Base-by-base conservation (phyloP, 2,113 vertebrate species). In the Tonatia bakeri region DNA sequence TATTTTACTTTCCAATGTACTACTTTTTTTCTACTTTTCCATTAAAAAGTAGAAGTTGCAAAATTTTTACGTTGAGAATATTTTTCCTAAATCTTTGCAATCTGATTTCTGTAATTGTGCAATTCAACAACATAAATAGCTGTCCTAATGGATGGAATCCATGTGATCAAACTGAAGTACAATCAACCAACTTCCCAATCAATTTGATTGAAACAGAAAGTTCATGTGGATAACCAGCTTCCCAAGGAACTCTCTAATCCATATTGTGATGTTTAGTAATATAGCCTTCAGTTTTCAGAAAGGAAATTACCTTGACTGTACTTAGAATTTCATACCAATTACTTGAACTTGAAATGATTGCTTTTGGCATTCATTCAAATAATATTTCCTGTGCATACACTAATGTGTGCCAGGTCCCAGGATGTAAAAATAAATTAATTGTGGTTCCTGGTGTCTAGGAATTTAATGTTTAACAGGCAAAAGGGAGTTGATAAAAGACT, bases 281-380 rank as follows among this genome's bases (percentile, higher is more conserved):
- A 45, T 15, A 75, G 72, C 52, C 31, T 81, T 91, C 52, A 70
- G 16, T 86, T 84, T 81, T 52, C 65, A 76, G 84, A 70, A 90
- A 54, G 87, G 87, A 95, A 96, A 70, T 54, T 43, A 72, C 76
- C 61, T 87, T 77, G 72, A 56, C 10, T 40, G 38, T 85, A 50
- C 73, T 85, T 76, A 81, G 72, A 94, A 87, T 95, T 87, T 87
- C 47, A 93, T 47, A 56, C 65, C 83, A 70, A 91, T 69, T 56
- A 75, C 82, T 70, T 90, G 13, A 79, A 84, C 33, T 90, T 88
- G 86, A 61, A 65, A 50, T 80, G 22, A 50, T n/a, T 64, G 50
- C 38, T 80, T 84, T 43, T 43, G 86, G 76, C 50, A 24, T 50
- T 76, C 13, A 45, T 82, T 61, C 69, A 93, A 83, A 72, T 40